Percentiles rank a stretch among this genome's conserved stretches.
phyloP scores from a whole-genome alignment of 2,888 invertebrate species.

The Epicampocera succincta region DNA sequence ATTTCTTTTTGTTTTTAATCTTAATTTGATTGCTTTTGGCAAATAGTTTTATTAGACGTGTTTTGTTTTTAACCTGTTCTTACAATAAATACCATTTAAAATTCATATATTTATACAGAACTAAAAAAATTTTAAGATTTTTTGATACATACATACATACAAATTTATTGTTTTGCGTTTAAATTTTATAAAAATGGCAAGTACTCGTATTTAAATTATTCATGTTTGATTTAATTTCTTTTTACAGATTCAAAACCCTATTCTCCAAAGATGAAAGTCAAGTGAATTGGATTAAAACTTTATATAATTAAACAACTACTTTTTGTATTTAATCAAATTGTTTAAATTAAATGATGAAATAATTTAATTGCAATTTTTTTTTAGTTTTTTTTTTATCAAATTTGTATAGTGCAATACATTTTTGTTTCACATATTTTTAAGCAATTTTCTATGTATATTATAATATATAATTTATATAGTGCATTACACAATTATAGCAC shows the following conservation, averaged over 20 bases:
- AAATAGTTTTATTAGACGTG: constrained; percentile 14
- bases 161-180: not conserved
- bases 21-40: constrained; percentile 34
- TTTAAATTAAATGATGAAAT: constrained; percentile 11
- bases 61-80: constrained; percentile 37
- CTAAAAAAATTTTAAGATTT: constrained; percentile 7
- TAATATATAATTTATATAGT: no score
- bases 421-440: no score
- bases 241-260: constrained; percentile 61
- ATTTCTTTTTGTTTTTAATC: not conserved
- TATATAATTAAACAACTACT: not conserved
- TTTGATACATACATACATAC: constrained; percentile 31
- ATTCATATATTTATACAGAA: constrained; percentile 18
- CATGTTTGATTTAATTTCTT: constrained; percentile 35
- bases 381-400: no score
- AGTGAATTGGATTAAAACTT: not conserved
- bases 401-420: no score
- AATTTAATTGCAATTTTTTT: constrained; percentile 6
- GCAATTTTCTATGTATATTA: no score
- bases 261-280: constrained; percentile 16
- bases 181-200: constrained; percentile 62
- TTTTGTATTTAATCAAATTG: not conserved
- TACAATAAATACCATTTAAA: constrained; percentile 39
- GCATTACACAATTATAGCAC: no score
- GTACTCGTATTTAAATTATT: constrained; percentile 29